Percentiles rank a stretch among this genome's conserved stretches.
Conservation (phyloP, 2,113 vertebrate genomes). For the Prochilodus magdalenae region DNA sequence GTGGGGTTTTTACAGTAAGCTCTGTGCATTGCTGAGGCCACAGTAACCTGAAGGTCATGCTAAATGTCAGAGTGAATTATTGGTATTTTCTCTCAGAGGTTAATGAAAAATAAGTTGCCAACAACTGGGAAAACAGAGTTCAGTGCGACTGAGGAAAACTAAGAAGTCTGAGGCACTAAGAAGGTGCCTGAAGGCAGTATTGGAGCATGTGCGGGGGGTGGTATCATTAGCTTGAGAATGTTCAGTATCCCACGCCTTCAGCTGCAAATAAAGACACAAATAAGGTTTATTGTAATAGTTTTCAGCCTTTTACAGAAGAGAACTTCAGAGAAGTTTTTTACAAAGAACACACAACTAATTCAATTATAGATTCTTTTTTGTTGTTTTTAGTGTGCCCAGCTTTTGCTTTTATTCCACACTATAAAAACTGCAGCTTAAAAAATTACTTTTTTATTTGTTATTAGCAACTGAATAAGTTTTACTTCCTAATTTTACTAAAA, state of each 20-base stretch:
- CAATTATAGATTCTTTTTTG: too few relatives aligned
- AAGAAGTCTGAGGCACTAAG: slow-evolving; percentile 49
- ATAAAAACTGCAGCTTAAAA: too few relatives aligned
- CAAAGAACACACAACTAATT: too few relatives aligned
- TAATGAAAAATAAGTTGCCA: slow-evolving; percentile 54
- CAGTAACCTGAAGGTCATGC: slow-evolving; percentile 48
- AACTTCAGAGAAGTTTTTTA: too few relatives aligned
- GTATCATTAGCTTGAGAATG: slow-evolving; percentile 19
- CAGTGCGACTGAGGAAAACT: slow-evolving; percentile 22
- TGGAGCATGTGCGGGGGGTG: slow-evolving; percentile 1
- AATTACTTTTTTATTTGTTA: too few relatives aligned
- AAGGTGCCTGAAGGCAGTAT: slow-evolving; percentile 44
- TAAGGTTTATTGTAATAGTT: neutral
- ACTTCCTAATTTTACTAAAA: too few relatives aligned
- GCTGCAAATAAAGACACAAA: neutral
- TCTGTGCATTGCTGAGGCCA: slow-evolving; percentile 17
- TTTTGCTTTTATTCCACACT: too few relatives aligned
- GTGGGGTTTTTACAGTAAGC: neutral
- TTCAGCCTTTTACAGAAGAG: neutral
- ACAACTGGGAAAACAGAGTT: slow-evolving; percentile 40
- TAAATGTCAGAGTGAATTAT: slow-evolving; percentile 60
- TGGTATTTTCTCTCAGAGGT: slow-evolving; percentile 53
- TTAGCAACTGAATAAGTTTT: too few relatives aligned
- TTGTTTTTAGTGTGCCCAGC: too few relatives aligned
- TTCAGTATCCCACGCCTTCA: neutral